Evolutionary conservation across 2,888 invertebrate genomes (phyloP).

Genomic region (Hypselothyrea guttata): DNA sequence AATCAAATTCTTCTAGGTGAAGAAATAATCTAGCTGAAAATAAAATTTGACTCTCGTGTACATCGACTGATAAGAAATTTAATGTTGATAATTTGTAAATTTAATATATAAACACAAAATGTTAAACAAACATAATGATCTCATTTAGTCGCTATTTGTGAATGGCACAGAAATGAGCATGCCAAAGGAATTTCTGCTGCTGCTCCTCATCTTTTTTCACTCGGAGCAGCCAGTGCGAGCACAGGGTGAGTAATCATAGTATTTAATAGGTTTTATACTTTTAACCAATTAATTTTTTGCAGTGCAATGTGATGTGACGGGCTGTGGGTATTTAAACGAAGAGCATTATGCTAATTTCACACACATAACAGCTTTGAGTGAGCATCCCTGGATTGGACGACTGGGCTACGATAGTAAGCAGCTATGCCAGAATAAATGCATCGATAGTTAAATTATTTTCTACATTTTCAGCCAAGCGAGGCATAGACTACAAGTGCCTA

Average conservation of each 20-base stretch:
- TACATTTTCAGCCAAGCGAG: constrained; percentile 14
- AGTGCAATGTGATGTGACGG: constrained; percentile 1
- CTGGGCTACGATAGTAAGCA: constrained; percentile 36
- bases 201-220: constrained; percentile 4
- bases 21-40: too few species aligned
- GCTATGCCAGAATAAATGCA: too few species aligned
- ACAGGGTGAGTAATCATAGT: constrained; percentile 9
- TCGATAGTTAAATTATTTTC: not conserved
- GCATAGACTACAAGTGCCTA: constrained; percentile 36
- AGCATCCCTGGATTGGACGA: constrained; percentile 35
- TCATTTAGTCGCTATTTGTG: constrained; percentile 22
- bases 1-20: too few species aligned
- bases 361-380: not conserved
- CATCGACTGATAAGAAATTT: not conserved
- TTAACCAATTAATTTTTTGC: not conserved
- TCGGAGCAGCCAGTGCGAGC: not conserved
- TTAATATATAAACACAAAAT: not conserved
- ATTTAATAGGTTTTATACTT: not conserved
- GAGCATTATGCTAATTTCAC: constrained; percentile 3
- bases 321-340: constrained; percentile 26
- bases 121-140: constrained; percentile 6
- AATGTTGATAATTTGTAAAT: not conserved
- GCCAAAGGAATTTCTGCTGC: not conserved
- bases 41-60: too few species aligned
- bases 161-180: constrained; percentile 12